Base-by-base conservation (phyloP, 2,797 vertebrate species). In the Anguilla pacifica region DNA sequence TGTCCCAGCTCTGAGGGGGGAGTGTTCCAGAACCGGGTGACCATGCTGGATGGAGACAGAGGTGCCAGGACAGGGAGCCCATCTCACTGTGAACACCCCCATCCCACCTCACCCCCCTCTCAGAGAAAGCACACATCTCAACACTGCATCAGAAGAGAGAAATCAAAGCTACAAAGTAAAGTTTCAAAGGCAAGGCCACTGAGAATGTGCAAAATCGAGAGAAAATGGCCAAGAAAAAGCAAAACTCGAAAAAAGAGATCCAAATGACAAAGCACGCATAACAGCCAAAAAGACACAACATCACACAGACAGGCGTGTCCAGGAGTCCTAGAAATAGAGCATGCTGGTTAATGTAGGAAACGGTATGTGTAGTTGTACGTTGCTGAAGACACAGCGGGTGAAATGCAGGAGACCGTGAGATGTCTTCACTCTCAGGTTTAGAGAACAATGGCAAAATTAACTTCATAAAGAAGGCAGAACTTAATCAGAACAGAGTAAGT, bases 311-410 rank as follows among this genome's bases (percentile, higher is more conserved):
- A 25, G 64, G 5, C 10, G n/a, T 17, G 22, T 72, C 28, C 59
- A 13, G 19, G 59, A 86, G 64, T 49, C n/a, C 7, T 6, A 15
- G 35, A 70, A 46, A 70, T 53, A 43, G 57, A 67, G 64, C 19
- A 64, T 70, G 64, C 61, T 86, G 61, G 57, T 10, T 70, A 74
- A 86, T 72, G 85, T 86, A 86, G 61, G 85, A 22, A 77, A 77
- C 67, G 0, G 67, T 72, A 72, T 31, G 28, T 43, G 25, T 77
- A 5, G 13, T 19, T 74, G 31, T 64, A n/a, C 17, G 0, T 13
- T 49, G 25, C 84, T 43, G 19, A 43, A 59, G 9, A 22, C n/a
- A 55, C 5, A 53, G 46, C 13, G 43, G 51, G 82, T 55, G 22
- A 35, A 15, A 19, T 22, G 39, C 35, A 43, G 13, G 35, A 17